phyloP scores from a whole-genome alignment of 2,113 vertebrate genomes.

The Perca fluviatilis region DNA sequence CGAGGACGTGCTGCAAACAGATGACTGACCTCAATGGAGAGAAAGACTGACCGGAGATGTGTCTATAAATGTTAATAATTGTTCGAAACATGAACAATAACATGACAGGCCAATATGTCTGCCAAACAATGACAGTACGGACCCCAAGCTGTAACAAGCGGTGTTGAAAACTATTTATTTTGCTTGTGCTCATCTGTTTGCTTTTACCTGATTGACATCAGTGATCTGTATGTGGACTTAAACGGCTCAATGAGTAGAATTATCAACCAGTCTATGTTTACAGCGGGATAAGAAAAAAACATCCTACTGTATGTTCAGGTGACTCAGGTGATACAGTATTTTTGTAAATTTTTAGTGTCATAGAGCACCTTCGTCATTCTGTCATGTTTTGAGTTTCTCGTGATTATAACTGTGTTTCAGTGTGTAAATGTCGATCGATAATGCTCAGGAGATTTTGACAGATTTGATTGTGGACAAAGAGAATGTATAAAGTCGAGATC shows the following conservation, averaged over 20 bases:
- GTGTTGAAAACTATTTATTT: slow-evolving; percentile 73
- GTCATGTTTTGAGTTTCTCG: slow-evolving; percentile 34
- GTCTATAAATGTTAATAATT: slow-evolving; percentile 29
- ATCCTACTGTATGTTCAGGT: slow-evolving; percentile 35
- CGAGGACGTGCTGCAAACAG: slow-evolving; percentile 45
- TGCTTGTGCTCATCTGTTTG: slow-evolving; percentile 57
- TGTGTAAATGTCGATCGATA: slow-evolving; percentile 49
- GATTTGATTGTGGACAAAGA: slow-evolving; percentile 78
- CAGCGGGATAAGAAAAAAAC: slow-evolving; percentile 41
- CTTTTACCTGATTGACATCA: slow-evolving; percentile 46
- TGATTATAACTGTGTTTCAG: slow-evolving; percentile 49
- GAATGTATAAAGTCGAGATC: slow-evolving; percentile 75
- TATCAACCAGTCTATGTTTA: slow-evolving; percentile 77
- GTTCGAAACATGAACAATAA: slow-evolving; percentile 5
- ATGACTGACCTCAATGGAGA: slow-evolving; percentile 71
- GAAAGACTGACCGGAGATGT: slow-evolving; percentile 50
- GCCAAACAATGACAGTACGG: slow-evolving; percentile 30
- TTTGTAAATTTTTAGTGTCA: slow-evolving; percentile 58
- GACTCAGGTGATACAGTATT: slow-evolving; percentile 41
- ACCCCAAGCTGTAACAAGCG: slow-evolving; percentile 48
- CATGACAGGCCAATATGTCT: slow-evolving; percentile 23
- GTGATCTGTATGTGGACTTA: slow-evolving; percentile 54
- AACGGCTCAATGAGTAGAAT: slow-evolving; percentile 33
- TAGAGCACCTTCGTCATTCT: slow-evolving; percentile 31
- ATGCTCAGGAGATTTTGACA: slow-evolving; percentile 77